Evolutionary conservation across 2,797 vertebrate species (phyloP).

Genomic region (Paguma larvata): DNA sequence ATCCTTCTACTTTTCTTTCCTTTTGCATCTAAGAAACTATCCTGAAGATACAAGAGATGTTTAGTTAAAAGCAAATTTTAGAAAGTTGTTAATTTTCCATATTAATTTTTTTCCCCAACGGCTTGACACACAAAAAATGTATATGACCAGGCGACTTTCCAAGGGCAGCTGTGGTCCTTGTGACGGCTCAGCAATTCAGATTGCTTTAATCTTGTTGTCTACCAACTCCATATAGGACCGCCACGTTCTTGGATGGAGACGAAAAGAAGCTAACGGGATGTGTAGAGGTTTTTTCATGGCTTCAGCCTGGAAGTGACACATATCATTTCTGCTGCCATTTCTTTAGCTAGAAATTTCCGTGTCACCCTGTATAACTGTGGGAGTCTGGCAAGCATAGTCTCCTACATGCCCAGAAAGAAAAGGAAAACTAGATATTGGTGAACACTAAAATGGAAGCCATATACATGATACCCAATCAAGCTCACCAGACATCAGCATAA

Average conservation of each 20-base stretch:
- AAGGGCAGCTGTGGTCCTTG: background rate
- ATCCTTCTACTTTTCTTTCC: background rate
- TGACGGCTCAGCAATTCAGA: background rate
- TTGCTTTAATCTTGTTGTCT: background rate
- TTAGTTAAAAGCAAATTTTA: background rate
- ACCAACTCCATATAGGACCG: background rate
- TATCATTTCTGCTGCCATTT: background rate
- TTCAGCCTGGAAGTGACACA: background rate
- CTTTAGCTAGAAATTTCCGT: background rate
- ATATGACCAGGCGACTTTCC: background rate
- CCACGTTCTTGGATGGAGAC: background rate
- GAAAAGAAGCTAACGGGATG: background rate
- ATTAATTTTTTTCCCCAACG: background rate
- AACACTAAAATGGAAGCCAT: background rate
- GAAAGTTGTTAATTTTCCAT: constrained; percentile 3
- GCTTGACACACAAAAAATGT: background rate
- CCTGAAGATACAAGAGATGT: background rate
- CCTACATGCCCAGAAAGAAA: background rate
- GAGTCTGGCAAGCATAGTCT: background rate
- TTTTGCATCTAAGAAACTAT: constrained; percentile 1
- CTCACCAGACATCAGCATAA: background rate
- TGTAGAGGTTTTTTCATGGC: background rate
- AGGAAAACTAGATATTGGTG: background rate
- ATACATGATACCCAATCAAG: background rate
- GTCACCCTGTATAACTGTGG: background rate